phyloP scores from a whole-genome alignment of 1,140 invertebrate species.

The Anthonomus grandis region DNA sequence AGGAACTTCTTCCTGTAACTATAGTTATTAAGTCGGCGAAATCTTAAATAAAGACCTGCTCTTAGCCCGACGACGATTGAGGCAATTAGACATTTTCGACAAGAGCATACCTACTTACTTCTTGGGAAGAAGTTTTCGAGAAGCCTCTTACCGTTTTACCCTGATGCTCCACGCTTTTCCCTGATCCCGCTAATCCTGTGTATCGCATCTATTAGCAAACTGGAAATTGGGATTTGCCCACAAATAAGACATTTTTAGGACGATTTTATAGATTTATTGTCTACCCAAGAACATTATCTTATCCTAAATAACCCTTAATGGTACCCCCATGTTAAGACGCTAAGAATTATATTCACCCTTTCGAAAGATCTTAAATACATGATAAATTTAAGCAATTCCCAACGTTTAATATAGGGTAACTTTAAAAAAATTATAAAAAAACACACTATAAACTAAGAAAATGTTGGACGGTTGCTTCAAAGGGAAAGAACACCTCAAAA shows the following conservation, averaged over 20 bases:
- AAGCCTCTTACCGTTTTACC: slow-evolving; percentile 23
- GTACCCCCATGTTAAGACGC: slow-evolving; percentile 13
- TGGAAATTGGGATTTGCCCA: slow-evolving; percentile 18
- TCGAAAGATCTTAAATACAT: too few species aligned
- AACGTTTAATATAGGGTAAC: too few species aligned
- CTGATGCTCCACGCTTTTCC: background rate
- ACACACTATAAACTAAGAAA: too few species aligned
- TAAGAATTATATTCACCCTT: slow-evolving; percentile 19
- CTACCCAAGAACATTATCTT: slow-evolving; percentile 20
- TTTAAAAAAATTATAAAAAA: too few species aligned
- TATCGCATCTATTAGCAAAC: slow-evolving; percentile 28
- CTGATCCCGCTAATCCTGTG: slow-evolving; percentile 25
- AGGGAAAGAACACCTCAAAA: too few species aligned
- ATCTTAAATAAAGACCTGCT: slow-evolving; percentile 24
- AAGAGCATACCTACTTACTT: slow-evolving; percentile 28
- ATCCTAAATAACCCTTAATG: slow-evolving; percentile 20
- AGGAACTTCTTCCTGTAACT: slow-evolving; percentile 28
- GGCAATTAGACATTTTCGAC: slow-evolving; percentile 30
- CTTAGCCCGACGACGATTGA: slow-evolving; percentile 24
- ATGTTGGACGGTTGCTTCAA: too few species aligned
- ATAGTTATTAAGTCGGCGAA: slow-evolving; percentile 29
- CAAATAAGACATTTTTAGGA: slow-evolving; percentile 16
- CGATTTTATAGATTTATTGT: slow-evolving; percentile 20
- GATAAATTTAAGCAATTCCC: too few species aligned
- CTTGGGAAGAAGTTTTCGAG: slow-evolving; percentile 19